These are phyloP conservation scores for Oncopodura yosiiana DNA, from an alignment of 1,140 invertebrate species.

Conservation along the genomic window DNA sequence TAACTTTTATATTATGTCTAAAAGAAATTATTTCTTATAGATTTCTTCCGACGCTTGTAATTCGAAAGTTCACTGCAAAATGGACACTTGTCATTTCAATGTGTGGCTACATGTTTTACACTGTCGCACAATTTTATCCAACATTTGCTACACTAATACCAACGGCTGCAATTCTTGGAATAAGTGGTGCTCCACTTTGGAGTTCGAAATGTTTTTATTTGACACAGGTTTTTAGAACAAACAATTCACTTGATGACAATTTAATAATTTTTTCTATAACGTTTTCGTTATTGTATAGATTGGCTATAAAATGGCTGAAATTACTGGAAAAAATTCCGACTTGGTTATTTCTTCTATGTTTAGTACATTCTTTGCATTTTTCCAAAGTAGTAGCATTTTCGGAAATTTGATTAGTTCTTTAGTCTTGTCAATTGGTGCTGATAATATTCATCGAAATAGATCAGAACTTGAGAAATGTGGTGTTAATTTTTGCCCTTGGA, in stretches of 20 bases:
- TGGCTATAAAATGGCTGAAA: constrained; percentile 75
- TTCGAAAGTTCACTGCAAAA: constrained; percentile 82
- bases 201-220: constrained; percentile 91
- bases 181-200: constrained; percentile 93
- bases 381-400: constrained; percentile 81
- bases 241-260: background rate
- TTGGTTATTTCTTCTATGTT: constrained; percentile 90
- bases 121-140: constrained; percentile 84
- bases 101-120: constrained; percentile 86
- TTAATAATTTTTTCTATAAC: background rate
- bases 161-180: constrained; percentile 75
- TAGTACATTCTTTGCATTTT: constrained; percentile 94
- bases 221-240: constrained; percentile 51
- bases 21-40: constrained; percentile 86
- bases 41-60: constrained; percentile 81
- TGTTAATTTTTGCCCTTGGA: constrained; percentile 70
- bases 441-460: constrained; percentile 42
- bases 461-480: constrained; percentile 60
- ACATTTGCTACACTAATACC: constrained; percentile 83
- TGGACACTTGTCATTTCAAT: constrained; percentile 87
- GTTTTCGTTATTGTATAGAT: constrained; percentile 41
- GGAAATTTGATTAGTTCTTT: constrained; percentile 86
- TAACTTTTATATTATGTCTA: no score
- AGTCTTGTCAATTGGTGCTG: constrained; percentile 65
- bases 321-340: constrained; percentile 75